Evolutionary conservation across 2,797 vertebrate species (phyloP).

Genomic region (Masticophis lateralis): DNA sequence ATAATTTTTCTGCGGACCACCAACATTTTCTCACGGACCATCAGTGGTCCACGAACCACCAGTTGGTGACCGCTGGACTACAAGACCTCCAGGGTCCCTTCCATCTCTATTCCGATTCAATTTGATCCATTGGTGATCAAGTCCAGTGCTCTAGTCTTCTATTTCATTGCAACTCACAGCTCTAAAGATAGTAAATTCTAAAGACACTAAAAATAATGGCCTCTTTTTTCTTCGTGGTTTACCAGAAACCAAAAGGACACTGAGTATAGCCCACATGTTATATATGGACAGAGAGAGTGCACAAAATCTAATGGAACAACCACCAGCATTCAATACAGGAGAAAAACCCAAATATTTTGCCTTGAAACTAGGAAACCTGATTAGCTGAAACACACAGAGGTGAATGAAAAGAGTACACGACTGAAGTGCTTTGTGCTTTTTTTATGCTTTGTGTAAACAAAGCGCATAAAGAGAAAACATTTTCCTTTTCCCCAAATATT

Average conservation of each 20-base stretch:
- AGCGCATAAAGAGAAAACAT: neutral
- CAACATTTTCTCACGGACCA: too few relatives aligned
- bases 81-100: too few relatives aligned
- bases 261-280: neutral
- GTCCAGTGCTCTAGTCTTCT: neutral
- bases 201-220: neutral
- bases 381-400: neutral
- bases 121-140: neutral
- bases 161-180: neutral
- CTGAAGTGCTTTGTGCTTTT: too few relatives aligned
- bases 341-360: neutral
- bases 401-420: neutral
- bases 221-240: neutral
- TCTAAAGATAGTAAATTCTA: neutral
- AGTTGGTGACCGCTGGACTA: too few relatives aligned
- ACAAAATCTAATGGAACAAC: neutral
- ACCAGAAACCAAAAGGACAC: neutral
- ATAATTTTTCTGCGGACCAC: too few relatives aligned
- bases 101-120: neutral
- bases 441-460: too few relatives aligned
- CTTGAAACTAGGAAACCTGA: neutral
- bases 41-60: too few relatives aligned
- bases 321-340: neutral
- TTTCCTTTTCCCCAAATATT: neutral
- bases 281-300: neutral